These are phyloP conservation scores for Pocillopora grandis DNA, from an alignment of 92 coral and sea anemone species.

Conservation along the genomic window DNA sequence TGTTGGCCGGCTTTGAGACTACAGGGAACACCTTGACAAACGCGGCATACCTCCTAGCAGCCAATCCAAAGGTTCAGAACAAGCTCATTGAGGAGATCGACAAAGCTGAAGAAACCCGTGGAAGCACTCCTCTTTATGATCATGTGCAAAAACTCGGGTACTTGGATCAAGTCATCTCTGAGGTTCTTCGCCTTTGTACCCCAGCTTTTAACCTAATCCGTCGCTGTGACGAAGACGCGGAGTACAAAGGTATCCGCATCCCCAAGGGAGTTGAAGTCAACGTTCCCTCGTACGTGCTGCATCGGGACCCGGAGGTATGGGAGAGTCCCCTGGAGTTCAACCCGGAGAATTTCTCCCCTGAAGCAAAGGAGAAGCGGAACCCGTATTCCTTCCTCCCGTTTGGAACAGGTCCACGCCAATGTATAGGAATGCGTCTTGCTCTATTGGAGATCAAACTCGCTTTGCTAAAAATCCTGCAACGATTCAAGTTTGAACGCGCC, in stretches of 20 bases:
- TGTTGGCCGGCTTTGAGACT: conserved; percentile 68
- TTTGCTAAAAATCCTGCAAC: conserved; percentile 46
- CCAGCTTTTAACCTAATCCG: conserved; percentile 57
- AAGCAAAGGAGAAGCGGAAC: conserved; percentile 70
- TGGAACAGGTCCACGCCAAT: conserved; percentile 66
- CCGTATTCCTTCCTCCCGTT: conserved; percentile 64
- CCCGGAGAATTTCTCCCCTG: conserved; percentile 70
- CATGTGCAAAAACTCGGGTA: conserved; percentile 47
- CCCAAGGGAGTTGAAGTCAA: conserved; percentile 57
- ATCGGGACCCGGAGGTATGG: conserved; percentile 76
- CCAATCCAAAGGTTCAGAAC: conserved; percentile 62
- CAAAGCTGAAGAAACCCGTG: conserved; percentile 43
- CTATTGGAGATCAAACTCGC: conserved; percentile 57
- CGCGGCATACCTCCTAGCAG: conserved; percentile 56
- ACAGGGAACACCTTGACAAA: conserved; percentile 58
- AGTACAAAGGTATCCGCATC: conserved; percentile 58
- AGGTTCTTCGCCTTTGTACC: conserved; percentile 56
- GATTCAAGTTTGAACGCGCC: conserved; percentile 60
- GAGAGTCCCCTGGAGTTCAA: conserved; percentile 59
- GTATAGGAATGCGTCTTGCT: conserved; percentile 65
- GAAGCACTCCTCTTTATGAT: conserved; percentile 53
- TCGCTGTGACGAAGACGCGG: conserved; percentile 48
- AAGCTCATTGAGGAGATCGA: conserved; percentile 53
- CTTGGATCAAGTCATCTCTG: conserved; percentile 65
- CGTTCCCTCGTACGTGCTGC: conserved; percentile 59